Conservation (phyloP, 2,797 vertebrate genomes). For the Brachyrhaphis roseni region DNA sequence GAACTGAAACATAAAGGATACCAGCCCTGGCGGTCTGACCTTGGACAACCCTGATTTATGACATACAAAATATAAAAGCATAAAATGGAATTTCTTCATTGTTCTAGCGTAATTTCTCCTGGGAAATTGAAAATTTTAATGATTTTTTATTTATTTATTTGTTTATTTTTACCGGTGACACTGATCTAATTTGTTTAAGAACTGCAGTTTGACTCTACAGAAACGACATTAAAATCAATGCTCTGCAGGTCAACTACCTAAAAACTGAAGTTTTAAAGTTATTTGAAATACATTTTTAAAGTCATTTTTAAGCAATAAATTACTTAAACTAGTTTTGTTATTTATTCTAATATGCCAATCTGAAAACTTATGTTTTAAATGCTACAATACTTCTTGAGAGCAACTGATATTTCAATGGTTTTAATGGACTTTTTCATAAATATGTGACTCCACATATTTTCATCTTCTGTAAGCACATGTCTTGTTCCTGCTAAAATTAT, state of each 20-base stretch:
- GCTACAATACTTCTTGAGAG: neutral
- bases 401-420: neutral
- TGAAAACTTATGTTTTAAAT: neutral
- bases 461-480: neutral
- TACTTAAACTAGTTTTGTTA: neutral
- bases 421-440: neutral
- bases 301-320: no score
- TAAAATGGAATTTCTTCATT: no score
- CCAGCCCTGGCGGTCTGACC: no score
- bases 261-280: neutral
- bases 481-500: neutral
- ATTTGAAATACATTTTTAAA: neutral
- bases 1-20: no score
- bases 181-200: neutral
- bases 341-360: neutral
- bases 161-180: neutral
- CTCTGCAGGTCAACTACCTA: neutral
- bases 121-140: neutral
- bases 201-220: neutral
- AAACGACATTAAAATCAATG: neutral
- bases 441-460: neutral
- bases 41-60: no score
- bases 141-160: no score
- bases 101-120: neutral
- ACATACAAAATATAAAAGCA: neutral